Conservation (phyloP, 2,888 invertebrate genomes). For the Callyntrura guangdongensis region DNA sequence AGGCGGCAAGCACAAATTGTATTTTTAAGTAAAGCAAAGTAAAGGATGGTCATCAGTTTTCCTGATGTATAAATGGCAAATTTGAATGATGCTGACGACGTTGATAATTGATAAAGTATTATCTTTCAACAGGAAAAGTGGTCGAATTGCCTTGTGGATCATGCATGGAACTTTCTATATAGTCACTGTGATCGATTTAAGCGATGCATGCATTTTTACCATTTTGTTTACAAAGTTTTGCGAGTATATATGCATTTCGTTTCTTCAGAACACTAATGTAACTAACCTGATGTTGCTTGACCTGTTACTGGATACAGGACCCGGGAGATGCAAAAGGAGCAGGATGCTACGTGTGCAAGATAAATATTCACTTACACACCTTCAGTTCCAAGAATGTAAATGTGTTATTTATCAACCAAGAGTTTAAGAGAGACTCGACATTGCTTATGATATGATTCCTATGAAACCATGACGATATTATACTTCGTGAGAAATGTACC, state of each 20-base stretch:
- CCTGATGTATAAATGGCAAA: conserved; percentile 12
- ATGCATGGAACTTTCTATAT: too few species aligned
- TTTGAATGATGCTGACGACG: conserved; percentile 23
- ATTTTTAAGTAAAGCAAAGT: background rate
- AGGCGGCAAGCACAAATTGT: background rate
- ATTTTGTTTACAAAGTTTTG: background rate
- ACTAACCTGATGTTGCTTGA: background rate
- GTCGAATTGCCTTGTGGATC: background rate
- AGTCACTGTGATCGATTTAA: too few species aligned
- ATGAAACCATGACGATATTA: conserved; percentile 25
- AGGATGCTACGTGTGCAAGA: too few species aligned
- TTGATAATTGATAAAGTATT: background rate
- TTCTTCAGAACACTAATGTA: too few species aligned
- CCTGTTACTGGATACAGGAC: background rate
- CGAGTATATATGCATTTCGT: too few species aligned
- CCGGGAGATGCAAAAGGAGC: background rate
- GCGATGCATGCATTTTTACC: background rate
- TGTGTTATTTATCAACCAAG: conserved; percentile 30
- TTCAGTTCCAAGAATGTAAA: background rate
- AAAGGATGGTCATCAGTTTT: background rate
- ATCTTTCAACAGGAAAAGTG: background rate
- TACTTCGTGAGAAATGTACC: conserved; percentile 25
- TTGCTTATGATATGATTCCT: background rate
- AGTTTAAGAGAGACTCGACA: background rate
- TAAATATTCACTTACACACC: background rate